Percentiles rank a stretch among this genome's conserved stretches.
Conservation (phyloP, 2,888 invertebrate genomes). For the Empis stercorea region DNA sequence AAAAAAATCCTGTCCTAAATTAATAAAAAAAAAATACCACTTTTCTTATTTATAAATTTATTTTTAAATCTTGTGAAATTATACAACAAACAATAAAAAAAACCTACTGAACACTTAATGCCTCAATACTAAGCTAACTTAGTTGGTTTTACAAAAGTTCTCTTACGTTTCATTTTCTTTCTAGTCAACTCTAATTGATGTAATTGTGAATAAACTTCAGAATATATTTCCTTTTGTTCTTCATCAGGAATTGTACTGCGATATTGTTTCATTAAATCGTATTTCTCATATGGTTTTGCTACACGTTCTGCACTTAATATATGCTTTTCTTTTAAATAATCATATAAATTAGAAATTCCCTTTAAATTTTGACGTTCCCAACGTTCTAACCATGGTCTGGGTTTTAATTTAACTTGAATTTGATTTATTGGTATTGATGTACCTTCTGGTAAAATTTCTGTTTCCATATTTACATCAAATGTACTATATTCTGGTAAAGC, state of each 20-base stretch:
- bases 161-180: conserved; percentile 47
- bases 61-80: too few relatives aligned
- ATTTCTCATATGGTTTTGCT: conserved; percentile 72
- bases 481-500: conserved; percentile 85
- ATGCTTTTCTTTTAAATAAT: conserved; percentile 42
- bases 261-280: conserved; percentile 88
- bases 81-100: background rate
- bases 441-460: conserved; percentile 65
- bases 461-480: conserved; percentile 83
- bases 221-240: conserved; percentile 74
- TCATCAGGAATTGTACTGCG: conserved; percentile 78
- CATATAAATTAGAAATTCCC: conserved; percentile 54
- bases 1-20: conserved; percentile 13
- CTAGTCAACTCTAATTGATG: conserved; percentile 56
- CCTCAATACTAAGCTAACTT: conserved; percentile 31
- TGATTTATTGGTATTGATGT: conserved; percentile 66
- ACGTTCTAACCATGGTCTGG: conserved; percentile 78
- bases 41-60: too few relatives aligned
- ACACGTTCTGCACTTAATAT: conserved; percentile 41
- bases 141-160: conserved; percentile 46
- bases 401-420: conserved; percentile 57
- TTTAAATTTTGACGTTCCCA: conserved; percentile 73
- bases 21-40: too few relatives aligned
- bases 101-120: background rate
- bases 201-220: conserved; percentile 65